Percentiles rank a stretch among this genome's conserved stretches.
Conservation (phyloP, 2,797 vertebrate species). For the Yasuhikotakia modesta region DNA sequence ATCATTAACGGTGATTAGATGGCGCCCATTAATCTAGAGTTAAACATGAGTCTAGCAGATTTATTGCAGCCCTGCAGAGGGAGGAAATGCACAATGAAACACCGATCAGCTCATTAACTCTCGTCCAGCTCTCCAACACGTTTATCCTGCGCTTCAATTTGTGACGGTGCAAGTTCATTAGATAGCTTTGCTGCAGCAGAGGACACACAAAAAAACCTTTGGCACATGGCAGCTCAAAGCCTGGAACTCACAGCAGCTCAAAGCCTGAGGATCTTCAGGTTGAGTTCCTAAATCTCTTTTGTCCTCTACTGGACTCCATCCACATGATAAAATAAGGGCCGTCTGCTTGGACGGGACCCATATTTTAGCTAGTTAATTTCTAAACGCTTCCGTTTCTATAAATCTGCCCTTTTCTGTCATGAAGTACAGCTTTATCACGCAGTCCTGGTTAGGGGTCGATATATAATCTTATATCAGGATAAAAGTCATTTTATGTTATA, state of each 20-base stretch:
- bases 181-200: conserved; percentile 2
- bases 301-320: neutral
- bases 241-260: neutral
- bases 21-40: conserved; percentile 51
- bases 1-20: conserved; percentile 52
- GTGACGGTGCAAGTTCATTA: conserved; percentile 26
- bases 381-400: conserved; percentile 34
- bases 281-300: conserved; percentile 28
- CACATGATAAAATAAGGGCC: conserved; percentile 17
- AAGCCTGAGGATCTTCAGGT: conserved; percentile 16
- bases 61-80: conserved; percentile 43
- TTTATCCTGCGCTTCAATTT: conserved; percentile 23
- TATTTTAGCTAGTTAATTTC: conserved; percentile 33
- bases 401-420: conserved; percentile 38
- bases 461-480: neutral
- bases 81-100: conserved; percentile 50
- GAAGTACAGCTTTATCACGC: conserved; percentile 32
- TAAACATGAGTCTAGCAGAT: conserved; percentile 50
- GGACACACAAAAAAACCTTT: neutral
- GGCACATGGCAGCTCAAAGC: conserved; percentile 23
- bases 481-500: neutral
- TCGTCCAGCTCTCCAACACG: conserved; percentile 8
- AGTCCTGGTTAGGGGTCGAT: neutral
- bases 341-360: conserved; percentile 5
- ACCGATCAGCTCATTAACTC: conserved; percentile 52